A percentile compares a stretch with the other conserved stretches of the same genome.
Conservation (phyloP, 2,888 invertebrate species). For the Tuta absoluta region DNA sequence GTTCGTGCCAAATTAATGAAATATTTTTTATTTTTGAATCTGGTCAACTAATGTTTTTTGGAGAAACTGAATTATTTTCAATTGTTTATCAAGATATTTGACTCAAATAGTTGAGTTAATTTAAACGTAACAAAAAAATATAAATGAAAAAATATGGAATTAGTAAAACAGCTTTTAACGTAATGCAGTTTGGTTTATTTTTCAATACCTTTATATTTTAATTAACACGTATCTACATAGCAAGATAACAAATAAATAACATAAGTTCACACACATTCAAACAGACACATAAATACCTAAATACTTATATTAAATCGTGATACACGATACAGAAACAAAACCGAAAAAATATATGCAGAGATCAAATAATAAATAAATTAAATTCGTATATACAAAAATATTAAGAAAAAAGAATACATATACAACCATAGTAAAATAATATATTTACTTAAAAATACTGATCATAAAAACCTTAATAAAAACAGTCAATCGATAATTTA, state of each 20-base stretch:
- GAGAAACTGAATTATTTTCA: too few species aligned
- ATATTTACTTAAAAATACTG: not conserved
- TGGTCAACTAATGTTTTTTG: too few species aligned
- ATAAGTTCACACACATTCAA: constrained; percentile 41
- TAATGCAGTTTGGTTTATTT: constrained; percentile 29
- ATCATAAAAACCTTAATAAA: constrained; percentile 26
- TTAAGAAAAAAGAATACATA: constrained; percentile 29
- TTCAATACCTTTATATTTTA: not conserved
- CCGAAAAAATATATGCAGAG: not conserved
- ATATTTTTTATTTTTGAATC: too few species aligned
- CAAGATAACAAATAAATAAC: constrained; percentile 26
- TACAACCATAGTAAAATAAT: constrained; percentile 37
- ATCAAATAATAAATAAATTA: constrained; percentile 1
- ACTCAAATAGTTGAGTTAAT: too few species aligned
- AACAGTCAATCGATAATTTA: constrained; percentile 21
- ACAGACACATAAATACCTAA: constrained; percentile 48
- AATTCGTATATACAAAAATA: constrained; percentile 22
- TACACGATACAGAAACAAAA: constrained; percentile 48
- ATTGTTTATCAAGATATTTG: too few species aligned
- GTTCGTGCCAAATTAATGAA: too few species aligned
- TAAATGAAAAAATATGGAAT: not conserved
- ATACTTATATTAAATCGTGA: constrained; percentile 47
- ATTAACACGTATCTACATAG: constrained; percentile 21
- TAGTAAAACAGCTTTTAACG: not conserved
- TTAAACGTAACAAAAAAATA: constrained; percentile 24